phyloP scores from a whole-genome alignment of 1,140 invertebrate species.

The Nephila pilipes region DNA sequence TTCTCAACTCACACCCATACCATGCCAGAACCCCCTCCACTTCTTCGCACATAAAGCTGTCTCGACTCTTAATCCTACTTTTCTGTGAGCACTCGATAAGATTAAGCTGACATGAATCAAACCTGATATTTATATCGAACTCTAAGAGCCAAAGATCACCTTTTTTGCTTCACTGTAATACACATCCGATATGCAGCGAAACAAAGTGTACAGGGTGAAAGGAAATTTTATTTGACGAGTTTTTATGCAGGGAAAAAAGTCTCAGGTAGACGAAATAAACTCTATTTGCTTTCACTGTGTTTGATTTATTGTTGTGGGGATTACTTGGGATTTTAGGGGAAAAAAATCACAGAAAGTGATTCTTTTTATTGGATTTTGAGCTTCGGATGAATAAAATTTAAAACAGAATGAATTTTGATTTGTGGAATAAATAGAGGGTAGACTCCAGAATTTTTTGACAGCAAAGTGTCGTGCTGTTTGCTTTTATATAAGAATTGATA shows the following conservation, averaged over 20 bases:
- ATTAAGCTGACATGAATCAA: slow-evolving; percentile 67
- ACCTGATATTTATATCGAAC: slow-evolving; percentile 55
- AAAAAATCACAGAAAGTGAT: neutral
- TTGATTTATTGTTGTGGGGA: neutral
- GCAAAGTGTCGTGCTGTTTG: too few relatives aligned
- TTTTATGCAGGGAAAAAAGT: neutral
- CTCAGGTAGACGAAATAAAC: neutral
- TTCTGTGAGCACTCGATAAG: slow-evolving; percentile 61
- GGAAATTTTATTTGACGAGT: neutral
- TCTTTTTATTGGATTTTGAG: neutral
- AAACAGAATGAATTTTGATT: neutral
- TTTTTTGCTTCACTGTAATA: neutral
- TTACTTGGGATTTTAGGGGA: neutral
- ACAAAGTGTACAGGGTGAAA: neutral
- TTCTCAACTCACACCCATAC: neutral
- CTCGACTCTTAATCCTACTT: slow-evolving; percentile 46
- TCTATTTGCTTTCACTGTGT: neutral
- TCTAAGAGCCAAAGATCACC: neutral
- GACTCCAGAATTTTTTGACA: too few relatives aligned
- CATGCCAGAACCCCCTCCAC: slow-evolving; percentile 14
- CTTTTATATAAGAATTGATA: too few relatives aligned
- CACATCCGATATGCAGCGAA: neutral
- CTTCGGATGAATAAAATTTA: neutral
- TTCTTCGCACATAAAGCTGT: slow-evolving; percentile 57
- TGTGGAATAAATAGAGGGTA: neutral